Base-by-base conservation (phyloP, 2,888 invertebrate genomes). In the Agrotis segetum region DNA sequence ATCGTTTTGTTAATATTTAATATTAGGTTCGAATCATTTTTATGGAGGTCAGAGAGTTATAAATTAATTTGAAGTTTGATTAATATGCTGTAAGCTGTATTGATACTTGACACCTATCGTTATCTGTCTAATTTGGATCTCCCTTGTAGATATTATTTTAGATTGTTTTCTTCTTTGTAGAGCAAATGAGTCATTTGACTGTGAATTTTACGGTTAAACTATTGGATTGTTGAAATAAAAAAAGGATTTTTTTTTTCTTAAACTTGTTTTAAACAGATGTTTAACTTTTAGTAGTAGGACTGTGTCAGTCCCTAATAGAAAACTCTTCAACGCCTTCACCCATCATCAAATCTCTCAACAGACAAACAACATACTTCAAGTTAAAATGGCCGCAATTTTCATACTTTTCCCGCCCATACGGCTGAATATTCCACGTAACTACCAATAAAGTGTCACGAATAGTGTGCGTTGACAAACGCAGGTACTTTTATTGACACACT, bases 401-500 rank as follows among this genome's bases (percentile, higher is more conserved):
- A 47, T 78, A 66, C 62, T 17, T 52, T 66, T 44, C 19, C 34
- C 49, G 16, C 55, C 29, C 68, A 56, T 53, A 61, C n/a, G 3
- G 34, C 65, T 29, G 63, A 74, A 74, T 74, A 77, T 74, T 67
- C 68, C 74, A 78, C 56, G 19, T 69, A 67, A 71, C 58, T 53
- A 65, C 73, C 66, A 69, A 79, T 78, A 78, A 67, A 79, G 16
- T 63, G 74, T 75, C 77, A 83, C 72, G 78, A 74, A 74, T 72
- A 86, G 68, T 79, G 78, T 69, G 74, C 81, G 76, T 76, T 72
- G 72, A 81, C 78, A 81, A 77, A 73, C 72, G 47, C 56, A 24
- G 55, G 67, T 64, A 82, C 62, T 79, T 85, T 76, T 85, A 81
- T 79, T 73, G 77, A 84, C 77, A 75, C 71, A 76, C 53, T 67